These are phyloP conservation scores for Drosophila mimetica DNA, from an alignment of 2,888 invertebrate genomes.

Conservation along the genomic window DNA sequence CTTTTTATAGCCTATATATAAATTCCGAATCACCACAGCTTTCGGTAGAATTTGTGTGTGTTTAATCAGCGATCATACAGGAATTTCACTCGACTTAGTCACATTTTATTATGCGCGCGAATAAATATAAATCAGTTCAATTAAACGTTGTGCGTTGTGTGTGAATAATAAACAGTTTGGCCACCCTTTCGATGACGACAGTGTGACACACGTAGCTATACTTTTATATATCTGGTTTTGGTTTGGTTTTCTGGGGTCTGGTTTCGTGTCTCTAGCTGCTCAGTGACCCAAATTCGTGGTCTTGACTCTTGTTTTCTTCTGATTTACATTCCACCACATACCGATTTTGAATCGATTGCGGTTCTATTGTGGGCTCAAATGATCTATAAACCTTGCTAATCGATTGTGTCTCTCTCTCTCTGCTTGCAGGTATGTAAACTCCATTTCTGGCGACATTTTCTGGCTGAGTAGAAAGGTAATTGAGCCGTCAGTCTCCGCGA, in stretches of 20 bases:
- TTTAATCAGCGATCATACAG: constrained; percentile 30
- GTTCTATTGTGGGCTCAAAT: constrained; percentile 42
- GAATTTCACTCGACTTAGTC: constrained; percentile 52
- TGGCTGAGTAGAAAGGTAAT: constrained; percentile 31
- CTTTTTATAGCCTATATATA: constrained; percentile 12
- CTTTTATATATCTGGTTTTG: constrained; percentile 28
- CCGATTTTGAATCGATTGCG: constrained; percentile 49
- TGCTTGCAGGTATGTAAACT: constrained; percentile 59
- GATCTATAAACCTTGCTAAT: constrained; percentile 25
- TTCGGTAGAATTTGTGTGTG: constrained; percentile 17
- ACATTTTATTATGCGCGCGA: constrained; percentile 35
- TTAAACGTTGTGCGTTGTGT: constrained; percentile 38
- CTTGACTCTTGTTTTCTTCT: constrained; percentile 67
- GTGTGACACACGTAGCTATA: constrained; percentile 55
- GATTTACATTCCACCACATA: constrained; percentile 8
- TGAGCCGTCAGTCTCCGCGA: constrained; percentile 69
- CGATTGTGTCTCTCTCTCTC: constrained; percentile 14
- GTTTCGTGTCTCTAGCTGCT: constrained; percentile 33
- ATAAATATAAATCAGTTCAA: constrained; percentile 62
- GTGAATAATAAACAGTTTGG: constrained; percentile 47
- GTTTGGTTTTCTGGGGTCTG: constrained; percentile 23
- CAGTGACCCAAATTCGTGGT: constrained; percentile 70
- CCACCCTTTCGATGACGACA: constrained; percentile 53
- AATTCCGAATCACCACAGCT: constrained; percentile 18
- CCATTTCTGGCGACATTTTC: not conserved